These are phyloP conservation scores for Dendrolimus pini DNA, from an alignment of 2,888 invertebrate genomes.

Conservation along the genomic window DNA sequence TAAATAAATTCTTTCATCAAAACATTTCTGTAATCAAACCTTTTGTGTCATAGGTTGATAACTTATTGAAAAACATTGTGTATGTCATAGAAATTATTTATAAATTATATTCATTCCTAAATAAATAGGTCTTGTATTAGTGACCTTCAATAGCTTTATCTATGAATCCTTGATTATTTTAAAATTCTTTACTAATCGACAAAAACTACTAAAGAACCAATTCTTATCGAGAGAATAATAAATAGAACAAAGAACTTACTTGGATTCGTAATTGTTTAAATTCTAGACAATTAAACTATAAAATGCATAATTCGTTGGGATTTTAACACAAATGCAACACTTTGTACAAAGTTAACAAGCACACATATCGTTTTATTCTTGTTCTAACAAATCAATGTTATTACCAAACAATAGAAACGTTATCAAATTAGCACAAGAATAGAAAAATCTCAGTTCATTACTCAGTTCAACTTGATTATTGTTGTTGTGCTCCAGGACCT, in stretches of 20 bases:
- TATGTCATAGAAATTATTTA: too few species aligned
- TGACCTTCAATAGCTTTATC: too few species aligned
- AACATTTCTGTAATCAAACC: too few species aligned
- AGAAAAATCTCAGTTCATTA: slow-evolving; percentile 16
- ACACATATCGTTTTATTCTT: slow-evolving; percentile 5
- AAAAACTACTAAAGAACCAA: too few species aligned
- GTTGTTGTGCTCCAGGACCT: not conserved
- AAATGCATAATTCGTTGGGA: slow-evolving; percentile 22
- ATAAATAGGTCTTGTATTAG: too few species aligned
- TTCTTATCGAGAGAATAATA: not conserved
- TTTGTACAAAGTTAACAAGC: slow-evolving; percentile 7
- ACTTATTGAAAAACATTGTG: too few species aligned
- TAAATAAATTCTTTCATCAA: too few species aligned
- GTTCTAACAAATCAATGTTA: slow-evolving; percentile 5
- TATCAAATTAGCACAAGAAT: slow-evolving; percentile 30
- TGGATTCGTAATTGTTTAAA: slow-evolving; percentile 4
- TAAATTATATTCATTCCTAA: too few species aligned
- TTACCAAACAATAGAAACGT: slow-evolving; percentile 17
- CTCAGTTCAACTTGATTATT: slow-evolving; percentile 1
- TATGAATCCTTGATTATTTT: too few species aligned
- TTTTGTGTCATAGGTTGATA: too few species aligned
- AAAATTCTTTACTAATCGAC: too few species aligned
- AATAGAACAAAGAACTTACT: not conserved
- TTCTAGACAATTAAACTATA: slow-evolving; percentile 16
- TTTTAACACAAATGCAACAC: slow-evolving; percentile 15